Conservation (phyloP, 2,797 vertebrate species). For the Ctenosaura bakeri region DNA sequence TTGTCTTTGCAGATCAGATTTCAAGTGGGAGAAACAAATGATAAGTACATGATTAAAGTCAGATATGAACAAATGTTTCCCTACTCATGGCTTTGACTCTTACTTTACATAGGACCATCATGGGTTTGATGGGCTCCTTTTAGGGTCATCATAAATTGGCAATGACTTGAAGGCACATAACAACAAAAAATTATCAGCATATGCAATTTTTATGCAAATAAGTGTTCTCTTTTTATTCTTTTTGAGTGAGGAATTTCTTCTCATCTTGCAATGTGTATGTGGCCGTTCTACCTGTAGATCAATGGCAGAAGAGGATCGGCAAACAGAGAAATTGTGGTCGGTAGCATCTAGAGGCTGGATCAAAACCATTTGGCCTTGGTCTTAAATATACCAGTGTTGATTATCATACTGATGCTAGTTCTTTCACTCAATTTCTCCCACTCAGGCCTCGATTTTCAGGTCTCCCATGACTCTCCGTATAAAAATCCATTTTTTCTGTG, state of each 20-base stretch:
- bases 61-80: conserved; percentile 14
- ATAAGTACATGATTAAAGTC: background rate
- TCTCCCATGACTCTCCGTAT: background rate
- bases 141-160: too few species aligned
- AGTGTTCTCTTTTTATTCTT: background rate
- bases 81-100: background rate
- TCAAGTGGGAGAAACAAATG: background rate
- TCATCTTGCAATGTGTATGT: background rate
- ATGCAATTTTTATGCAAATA: background rate
- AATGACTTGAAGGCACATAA: too few species aligned
- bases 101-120: background rate
- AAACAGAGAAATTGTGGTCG: background rate
- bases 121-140: background rate
- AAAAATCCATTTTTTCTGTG: background rate
- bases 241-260: background rate
- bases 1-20: conserved; percentile 5
- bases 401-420: background rate
- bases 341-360: background rate
- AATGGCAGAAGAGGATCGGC: too few species aligned
- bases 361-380: background rate
- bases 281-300: background rate
- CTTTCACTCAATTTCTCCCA: background rate
- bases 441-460: background rate
- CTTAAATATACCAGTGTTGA: background rate
- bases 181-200: background rate